These are phyloP conservation scores for Siderastrea radians DNA, from an alignment of 92 coral and sea anemone genomes.

Conservation along the genomic window DNA sequence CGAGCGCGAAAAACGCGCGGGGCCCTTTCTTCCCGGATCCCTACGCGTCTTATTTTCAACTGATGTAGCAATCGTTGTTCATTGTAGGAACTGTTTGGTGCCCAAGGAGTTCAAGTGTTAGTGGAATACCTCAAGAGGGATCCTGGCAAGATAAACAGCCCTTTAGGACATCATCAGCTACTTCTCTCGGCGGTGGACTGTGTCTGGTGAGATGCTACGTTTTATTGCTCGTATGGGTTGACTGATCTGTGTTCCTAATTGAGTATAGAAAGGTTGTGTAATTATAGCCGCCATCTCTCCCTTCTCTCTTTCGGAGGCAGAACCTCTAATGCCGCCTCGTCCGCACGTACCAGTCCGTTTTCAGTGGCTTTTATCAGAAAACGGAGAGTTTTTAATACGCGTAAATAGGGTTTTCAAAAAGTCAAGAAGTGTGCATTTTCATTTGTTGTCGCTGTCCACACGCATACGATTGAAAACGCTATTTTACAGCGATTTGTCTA, in stretches of 20 bases:
- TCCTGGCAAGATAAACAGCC: conserved; percentile 89
- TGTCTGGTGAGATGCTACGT: conserved; percentile 77
- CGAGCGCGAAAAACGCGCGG: no score
- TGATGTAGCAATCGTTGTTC: neutral
- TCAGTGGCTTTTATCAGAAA: no score
- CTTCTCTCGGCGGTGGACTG: conserved; percentile 93
- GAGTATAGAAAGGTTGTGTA: no score
- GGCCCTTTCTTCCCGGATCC: no score
- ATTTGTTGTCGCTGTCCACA: no score
- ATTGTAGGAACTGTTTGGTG: conserved; percentile 92
- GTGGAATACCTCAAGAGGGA: conserved; percentile 93
- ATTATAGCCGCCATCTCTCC: neutral
- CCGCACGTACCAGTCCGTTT: no score
- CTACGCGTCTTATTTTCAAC: neutral
- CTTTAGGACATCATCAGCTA: conserved; percentile 96
- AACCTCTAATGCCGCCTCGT: no score
- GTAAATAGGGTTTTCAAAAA: no score
- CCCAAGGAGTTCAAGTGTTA: conserved; percentile 90
- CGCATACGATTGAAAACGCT: no score
- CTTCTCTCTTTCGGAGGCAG: neutral
- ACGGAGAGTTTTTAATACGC: no score
- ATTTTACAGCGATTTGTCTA: no score
- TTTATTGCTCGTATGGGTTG: neutral
- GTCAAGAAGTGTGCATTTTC: no score
- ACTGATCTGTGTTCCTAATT: neutral